Evolutionary conservation across 2,113 vertebrate species (phyloP), one percentile per base, ranked within the genome.

Genomic region (Oxyruncus cristatus): DNA sequence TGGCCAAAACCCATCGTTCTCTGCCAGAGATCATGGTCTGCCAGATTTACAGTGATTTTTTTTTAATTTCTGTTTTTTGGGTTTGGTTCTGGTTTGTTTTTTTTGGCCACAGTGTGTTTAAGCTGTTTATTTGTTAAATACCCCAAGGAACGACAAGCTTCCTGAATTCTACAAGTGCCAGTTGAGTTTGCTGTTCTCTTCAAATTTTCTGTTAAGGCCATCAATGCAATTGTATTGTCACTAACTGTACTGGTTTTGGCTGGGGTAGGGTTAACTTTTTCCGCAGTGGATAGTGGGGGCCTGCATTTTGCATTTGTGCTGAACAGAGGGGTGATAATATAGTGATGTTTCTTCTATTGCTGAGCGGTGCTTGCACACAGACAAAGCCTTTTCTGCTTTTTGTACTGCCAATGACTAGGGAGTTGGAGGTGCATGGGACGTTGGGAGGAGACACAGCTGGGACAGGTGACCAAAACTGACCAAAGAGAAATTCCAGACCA

Each of bases 401-500:
- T 2, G 3, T 27, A 16, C 18, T 49, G 14, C 18, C 35, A 12
- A 35, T 41, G 61, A 17, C 8, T 12, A 19, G 63, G 41, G 83
- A 30, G 13, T 9, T 83, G n/a, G 3, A 11, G 7, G 28, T 47
- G 13, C 24, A 26, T 8, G 17, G 13, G 30, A 63, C 41, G 16
- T 5, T 55, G 41, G 21, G 35, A 70, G 62, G 47, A 53, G n/a
- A 30, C 78, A 46, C 20, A 41, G 16, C 13, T 5, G 9, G 28
- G 13, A n/a, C 39, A 61, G 16, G 18, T 75, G 39, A 47, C 17
- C 30, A 17, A 20, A 41, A 0, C 2, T 47, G 47, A 61, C 55
- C 41, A 8, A 32, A 53, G 14, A n/a, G 39, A 12, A 41, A 41
- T 22, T 75, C 0, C 2, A 35, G 30, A 41, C 0, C 0, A 9